Base-by-base conservation (phyloP, 2,888 invertebrate genomes). In the Parnassius orleans region DNA sequence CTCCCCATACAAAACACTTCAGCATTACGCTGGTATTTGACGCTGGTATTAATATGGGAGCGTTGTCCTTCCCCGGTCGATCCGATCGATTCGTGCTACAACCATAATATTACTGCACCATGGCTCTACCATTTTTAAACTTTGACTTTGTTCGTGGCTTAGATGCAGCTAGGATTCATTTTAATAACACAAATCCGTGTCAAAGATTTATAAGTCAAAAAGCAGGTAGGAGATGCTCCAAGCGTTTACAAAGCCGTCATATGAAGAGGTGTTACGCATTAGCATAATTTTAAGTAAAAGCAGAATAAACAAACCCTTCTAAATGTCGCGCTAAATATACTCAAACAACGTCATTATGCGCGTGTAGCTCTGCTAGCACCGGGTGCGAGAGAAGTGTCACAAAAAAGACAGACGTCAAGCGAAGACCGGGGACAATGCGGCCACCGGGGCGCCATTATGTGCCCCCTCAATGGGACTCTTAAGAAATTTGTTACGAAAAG, bases 261-360 rank as follows among this genome's bases (percentile, higher is more conserved):
- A 51, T 41, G 59, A 63, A 63, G 59, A 59, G 58, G 54, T 51
- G 50, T 47, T 14, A 50, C 69, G 69, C 73, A 84, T 87, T 86
- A 78, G 76, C 85, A 87, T 87, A 86, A 87, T 86, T 84, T 80
- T 66, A 73, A 73, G 69, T 71, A 72, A 76, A 78, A 70, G 69
- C 75, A 80, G 75, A 84, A 80, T 83, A 84, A 84, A 86, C 80
- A 86, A 79, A 83, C 86, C 86, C 81, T 80, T 79, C 72, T 81
- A 85, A 87, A 86, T 84, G 87, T 79, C 83, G 82, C 82, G 83
- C 85, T 87, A 87, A 88, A 87, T 80, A 80, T 75, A 78, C 79
- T 83, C 82, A 83, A 84, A 87, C 84, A 80, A 81, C 83, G 78
- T 85, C 73, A 86, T 87, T 85, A 85, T 83, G 79, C 72, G 72